Conservation (phyloP, 2,113 vertebrate species). For the Machaerirhynchus nigripectus region DNA sequence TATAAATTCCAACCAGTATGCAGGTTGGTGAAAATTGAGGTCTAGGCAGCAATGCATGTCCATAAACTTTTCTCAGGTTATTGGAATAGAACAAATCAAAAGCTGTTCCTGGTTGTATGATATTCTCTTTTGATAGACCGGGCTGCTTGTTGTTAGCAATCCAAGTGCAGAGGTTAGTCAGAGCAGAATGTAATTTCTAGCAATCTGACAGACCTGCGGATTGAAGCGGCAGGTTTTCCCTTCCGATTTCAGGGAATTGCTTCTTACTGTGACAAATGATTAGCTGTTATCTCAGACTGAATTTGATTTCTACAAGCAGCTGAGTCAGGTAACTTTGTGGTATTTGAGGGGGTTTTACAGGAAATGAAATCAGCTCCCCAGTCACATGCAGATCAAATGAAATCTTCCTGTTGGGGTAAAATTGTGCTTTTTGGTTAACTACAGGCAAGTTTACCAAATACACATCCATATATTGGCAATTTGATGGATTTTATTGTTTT, state of each 20-base stretch:
- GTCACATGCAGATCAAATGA: conserved; percentile 79
- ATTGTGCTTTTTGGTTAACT: conserved; percentile 85
- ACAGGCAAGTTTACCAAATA: conserved; percentile 67
- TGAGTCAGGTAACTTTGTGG: conserved; percentile 94
- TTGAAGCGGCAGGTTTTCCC: conserved; percentile 90
- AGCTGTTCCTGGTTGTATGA: conserved; percentile 80
- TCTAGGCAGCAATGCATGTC: conserved; percentile 76
- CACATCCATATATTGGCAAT: not conserved
- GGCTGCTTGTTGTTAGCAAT: conserved; percentile 84
- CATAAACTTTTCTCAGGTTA: conserved; percentile 83
- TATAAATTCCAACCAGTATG: conserved; percentile 76
- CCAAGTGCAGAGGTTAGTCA: conserved; percentile 83
- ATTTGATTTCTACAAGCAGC: conserved; percentile 94
- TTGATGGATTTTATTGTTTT: not conserved
- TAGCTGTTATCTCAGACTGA: conserved; percentile 93
- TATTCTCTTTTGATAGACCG: conserved; percentile 84
- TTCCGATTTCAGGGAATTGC: conserved; percentile 96
- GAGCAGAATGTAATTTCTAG: conserved; percentile 93
- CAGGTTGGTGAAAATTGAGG: conserved; percentile 80
- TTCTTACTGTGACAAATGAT: conserved; percentile 98
- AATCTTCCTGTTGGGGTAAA: conserved; percentile 82
- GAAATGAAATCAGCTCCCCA: conserved; percentile 86
- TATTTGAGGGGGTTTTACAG: conserved; percentile 79
- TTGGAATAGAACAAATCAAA: conserved; percentile 85
- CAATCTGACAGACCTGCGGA: conserved; percentile 90